phyloP scores from a whole-genome alignment of 2,797 vertebrate species.

The Scyliorhinus canicula region DNA sequence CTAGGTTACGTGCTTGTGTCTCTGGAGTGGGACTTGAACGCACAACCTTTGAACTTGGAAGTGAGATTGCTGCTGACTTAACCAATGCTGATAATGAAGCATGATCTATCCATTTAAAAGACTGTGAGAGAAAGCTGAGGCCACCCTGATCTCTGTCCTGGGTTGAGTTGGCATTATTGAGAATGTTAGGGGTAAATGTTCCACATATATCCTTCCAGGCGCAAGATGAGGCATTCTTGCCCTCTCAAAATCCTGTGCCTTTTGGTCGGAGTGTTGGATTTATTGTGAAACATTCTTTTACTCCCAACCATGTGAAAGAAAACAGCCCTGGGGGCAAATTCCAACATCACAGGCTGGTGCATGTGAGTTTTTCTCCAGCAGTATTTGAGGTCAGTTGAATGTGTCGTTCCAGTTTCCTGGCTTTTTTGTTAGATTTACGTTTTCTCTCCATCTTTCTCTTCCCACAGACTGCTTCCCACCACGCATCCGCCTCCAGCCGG shows the following conservation, averaged over 20 bases:
- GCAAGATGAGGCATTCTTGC: background rate
- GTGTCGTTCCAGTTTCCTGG: background rate
- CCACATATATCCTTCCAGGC: background rate
- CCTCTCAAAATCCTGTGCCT: background rate
- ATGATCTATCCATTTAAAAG: background rate
- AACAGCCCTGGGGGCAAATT: background rate
- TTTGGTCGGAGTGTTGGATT: background rate
- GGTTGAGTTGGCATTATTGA: background rate
- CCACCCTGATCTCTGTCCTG: background rate
- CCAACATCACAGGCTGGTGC: background rate
- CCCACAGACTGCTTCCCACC: slow-evolving; percentile 33
- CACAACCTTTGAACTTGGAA: too few relatives aligned
- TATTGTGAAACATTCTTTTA: background rate
- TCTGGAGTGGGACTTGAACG: background rate
- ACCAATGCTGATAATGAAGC: too few relatives aligned
- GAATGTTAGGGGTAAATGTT: background rate
- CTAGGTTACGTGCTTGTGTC: background rate
- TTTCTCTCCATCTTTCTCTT: slow-evolving; percentile 14
- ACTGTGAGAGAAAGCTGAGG: background rate
- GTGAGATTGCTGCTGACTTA: too few relatives aligned
- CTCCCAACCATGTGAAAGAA: background rate
- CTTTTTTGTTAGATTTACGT: background rate
- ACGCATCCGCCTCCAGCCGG: slow-evolving; percentile 34
- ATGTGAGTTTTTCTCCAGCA: too few relatives aligned
- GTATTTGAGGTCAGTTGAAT: background rate